phyloP scores from a whole-genome alignment of 2,113 vertebrate genomes.

The Amia ocellicauda region DNA sequence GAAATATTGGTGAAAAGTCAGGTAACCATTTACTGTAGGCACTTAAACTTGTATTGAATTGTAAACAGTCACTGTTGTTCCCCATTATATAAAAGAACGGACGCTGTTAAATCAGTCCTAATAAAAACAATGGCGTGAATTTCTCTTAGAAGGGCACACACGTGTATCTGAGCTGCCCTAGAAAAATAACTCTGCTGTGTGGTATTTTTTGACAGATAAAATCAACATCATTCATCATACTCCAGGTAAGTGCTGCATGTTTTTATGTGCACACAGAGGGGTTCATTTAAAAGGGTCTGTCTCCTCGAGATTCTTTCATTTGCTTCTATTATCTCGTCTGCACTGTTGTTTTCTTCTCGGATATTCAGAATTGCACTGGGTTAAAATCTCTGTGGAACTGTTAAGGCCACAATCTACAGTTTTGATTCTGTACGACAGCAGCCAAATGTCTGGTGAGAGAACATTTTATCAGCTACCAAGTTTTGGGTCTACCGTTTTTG shows the following conservation, averaged over 20 bases:
- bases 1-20: too few species aligned
- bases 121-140: too few species aligned
- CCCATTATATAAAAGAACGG: too few species aligned
- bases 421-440: too few species aligned
- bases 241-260: conserved; percentile 53
- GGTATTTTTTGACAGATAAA: conserved; percentile 53
- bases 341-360: conserved; percentile 7
- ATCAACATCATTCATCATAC: conserved; percentile 62
- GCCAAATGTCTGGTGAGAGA: too few species aligned
- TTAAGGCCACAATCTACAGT: conserved; percentile 31
- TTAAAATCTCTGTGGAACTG: conserved; percentile 33
- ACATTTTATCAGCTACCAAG: too few species aligned
- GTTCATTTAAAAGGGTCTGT: background rate
- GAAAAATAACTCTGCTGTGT: background rate
- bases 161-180: background rate
- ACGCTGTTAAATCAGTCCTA: too few species aligned
- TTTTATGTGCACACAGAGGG: conserved; percentile 10
- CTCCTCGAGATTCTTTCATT: background rate
- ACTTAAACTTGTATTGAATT: too few species aligned
- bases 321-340: background rate
- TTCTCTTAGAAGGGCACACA: background rate
- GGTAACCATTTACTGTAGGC: too few species aligned
- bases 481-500: too few species aligned
- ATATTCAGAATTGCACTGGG: conserved; percentile 24
- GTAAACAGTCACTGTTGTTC: too few species aligned